Conservation (phyloP, 2,113 vertebrate species). For the Lycocorax pyrrhopterus region DNA sequence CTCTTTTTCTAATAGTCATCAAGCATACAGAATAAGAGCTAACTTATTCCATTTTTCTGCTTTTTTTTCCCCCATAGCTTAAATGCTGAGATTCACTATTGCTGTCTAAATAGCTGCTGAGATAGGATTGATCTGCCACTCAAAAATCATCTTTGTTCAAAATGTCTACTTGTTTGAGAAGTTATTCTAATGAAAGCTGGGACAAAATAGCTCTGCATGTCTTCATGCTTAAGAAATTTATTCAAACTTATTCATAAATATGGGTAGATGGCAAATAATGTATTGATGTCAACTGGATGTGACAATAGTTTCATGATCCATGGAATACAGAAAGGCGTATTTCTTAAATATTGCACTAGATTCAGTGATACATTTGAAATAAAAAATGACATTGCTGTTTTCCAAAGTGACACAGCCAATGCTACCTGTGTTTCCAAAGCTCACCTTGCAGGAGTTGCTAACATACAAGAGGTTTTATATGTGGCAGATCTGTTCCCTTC, state of each 20-base stretch:
- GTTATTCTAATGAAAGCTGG: not conserved
- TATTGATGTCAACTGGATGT: not conserved
- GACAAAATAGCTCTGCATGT: not conserved
- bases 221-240: not conserved
- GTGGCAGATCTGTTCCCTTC: not conserved
- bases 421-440: not conserved
- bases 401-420: not conserved
- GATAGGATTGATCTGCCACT: not conserved
- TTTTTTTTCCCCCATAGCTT: not conserved
- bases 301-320: not conserved
- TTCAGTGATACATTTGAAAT: not conserved
- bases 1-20: not conserved
- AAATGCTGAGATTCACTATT: not conserved
- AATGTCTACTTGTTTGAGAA: not conserved
- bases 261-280: not conserved
- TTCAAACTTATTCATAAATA: not conserved
- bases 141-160: not conserved
- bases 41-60: fast-evolving
- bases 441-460: not conserved
- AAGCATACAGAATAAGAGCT: not conserved
- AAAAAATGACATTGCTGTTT: not conserved
- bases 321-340: not conserved
- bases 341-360: not conserved
- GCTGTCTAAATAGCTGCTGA: not conserved
- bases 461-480: not conserved